A percentile compares a stretch with the other conserved stretches of the same genome.
Evolutionary conservation across 2,888 invertebrate species (phyloP).

Genomic region (Drosophila acutilabella): DNA sequence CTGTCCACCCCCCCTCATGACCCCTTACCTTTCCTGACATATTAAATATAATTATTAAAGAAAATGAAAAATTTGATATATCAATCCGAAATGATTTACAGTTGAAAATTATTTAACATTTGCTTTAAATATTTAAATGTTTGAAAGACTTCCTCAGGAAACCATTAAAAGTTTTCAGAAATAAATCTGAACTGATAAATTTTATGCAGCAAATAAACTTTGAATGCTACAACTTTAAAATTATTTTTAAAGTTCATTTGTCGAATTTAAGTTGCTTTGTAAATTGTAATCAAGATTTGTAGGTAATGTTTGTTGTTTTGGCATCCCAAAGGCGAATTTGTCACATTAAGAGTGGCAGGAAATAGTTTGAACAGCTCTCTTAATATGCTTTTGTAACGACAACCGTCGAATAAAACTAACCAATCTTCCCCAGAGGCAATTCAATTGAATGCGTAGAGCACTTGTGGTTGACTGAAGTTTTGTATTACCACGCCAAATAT

Average conservation of each 20-base stretch:
- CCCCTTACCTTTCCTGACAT: background rate
- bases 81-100: background rate
- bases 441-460: slow-evolving; percentile 2
- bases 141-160: too few species aligned
- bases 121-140: too few species aligned
- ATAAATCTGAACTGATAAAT: too few species aligned
- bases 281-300: background rate
- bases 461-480: slow-evolving; percentile 9
- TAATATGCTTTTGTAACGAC: background rate
- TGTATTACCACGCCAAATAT: slow-evolving; percentile 28
- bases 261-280: too few species aligned
- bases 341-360: slow-evolving; percentile 1
- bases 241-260: too few species aligned
- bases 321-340: background rate
- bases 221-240: too few species aligned
- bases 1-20: background rate
- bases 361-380: background rate
- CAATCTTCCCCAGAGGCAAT: background rate
- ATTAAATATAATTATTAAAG: slow-evolving; percentile 23
- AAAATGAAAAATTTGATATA: slow-evolving; percentile 1
- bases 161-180: too few species aligned
- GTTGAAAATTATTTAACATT: background rate
- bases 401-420: background rate
- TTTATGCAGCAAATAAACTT: too few species aligned
- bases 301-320: background rate